Evolutionary conservation across 2,888 invertebrate genomes (phyloP), one percentile per base, ranked within the genome.

Genomic region (Mayetiola destructor): DNA sequence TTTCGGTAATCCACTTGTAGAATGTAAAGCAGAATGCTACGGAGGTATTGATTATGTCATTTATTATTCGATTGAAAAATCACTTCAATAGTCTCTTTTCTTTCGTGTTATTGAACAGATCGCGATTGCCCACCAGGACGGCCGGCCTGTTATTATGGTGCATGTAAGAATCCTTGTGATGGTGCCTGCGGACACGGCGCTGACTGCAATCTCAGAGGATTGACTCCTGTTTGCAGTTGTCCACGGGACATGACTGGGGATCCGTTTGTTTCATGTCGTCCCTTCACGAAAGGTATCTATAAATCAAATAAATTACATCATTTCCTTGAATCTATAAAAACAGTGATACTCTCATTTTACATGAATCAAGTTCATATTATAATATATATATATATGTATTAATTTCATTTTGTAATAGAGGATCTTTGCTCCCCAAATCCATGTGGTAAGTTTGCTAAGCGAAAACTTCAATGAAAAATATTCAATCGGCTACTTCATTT

Each of bases 351-450:
- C 16, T 42, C 14, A 37, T 35, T 56, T 12, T 39, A 20, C 21
- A 32, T n/a, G n/a, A n/a, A n/a, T n/a, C n/a, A n/a, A n/a, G n/a
- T n/a, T n/a, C n/a, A n/a, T 29, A 3, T 42, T 12, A 14, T 35
- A 8, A 21, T 30, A 18, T 36, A 10, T 23, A 35, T n/a, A 30
- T 21, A 23, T 48, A 20, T 52, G 23, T 40, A 53, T 18, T 21
- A 53, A 16, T 20, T 48, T 23, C 52, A 12, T 29, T 57, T 58
- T 58, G 35, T 65, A 67, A 3, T 64, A 87, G 89, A 79, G 66
- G 90, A 91, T 66, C 77, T 90, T 3, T 90, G 90, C 67, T 79
- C 81, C 62, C 90, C 89, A 1, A 90, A 89, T 73, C 90, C 89
- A n/a, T 91, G 90, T 63, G 91, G 90, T 39, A 32, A 16, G 12